Percentiles rank a stretch among this genome's conserved stretches.
phyloP scores from a whole-genome alignment of 1,140 invertebrate species.

The Pararge aegeria region DNA sequence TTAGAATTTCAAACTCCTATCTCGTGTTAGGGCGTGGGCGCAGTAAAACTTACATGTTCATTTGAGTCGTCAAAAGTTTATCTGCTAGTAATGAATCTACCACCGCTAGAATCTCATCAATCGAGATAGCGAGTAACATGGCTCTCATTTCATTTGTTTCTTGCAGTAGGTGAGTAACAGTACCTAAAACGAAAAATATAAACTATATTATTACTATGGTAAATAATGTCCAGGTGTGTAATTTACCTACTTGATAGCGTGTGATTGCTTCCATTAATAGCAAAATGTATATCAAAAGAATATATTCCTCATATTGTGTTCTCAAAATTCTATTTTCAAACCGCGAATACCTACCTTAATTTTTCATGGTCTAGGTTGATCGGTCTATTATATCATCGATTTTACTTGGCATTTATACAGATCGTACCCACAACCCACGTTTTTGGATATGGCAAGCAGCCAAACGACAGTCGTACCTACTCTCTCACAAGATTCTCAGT shows the following conservation, averaged over 20 bases:
- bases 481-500: conserved; percentile 18
- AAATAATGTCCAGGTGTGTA: too few relatives aligned
- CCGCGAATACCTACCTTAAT: background rate
- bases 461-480: conserved; percentile 48
- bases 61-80: background rate
- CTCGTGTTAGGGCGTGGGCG: background rate
- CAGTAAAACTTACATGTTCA: background rate
- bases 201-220: too few relatives aligned
- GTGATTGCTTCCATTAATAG: too few relatives aligned
- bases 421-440: conserved; percentile 46
- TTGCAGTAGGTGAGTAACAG: background rate
- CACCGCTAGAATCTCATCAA: background rate
- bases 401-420: conserved; percentile 44
- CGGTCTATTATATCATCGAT: conserved; percentile 18
- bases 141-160: background rate
- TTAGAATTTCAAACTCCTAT: too few relatives aligned
- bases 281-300: too few relatives aligned
- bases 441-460: conserved; percentile 41
- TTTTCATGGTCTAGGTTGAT: conserved; percentile 15
- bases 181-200: too few relatives aligned
- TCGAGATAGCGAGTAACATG: background rate
- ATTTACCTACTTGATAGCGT: too few relatives aligned
- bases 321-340: too few relatives aligned
- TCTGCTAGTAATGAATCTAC: background rate
- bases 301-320: too few relatives aligned